These are phyloP conservation scores for Caenorhabditis afra DNA, from an alignment of 2,888 invertebrate genomes.

Conservation along the genomic window DNA sequence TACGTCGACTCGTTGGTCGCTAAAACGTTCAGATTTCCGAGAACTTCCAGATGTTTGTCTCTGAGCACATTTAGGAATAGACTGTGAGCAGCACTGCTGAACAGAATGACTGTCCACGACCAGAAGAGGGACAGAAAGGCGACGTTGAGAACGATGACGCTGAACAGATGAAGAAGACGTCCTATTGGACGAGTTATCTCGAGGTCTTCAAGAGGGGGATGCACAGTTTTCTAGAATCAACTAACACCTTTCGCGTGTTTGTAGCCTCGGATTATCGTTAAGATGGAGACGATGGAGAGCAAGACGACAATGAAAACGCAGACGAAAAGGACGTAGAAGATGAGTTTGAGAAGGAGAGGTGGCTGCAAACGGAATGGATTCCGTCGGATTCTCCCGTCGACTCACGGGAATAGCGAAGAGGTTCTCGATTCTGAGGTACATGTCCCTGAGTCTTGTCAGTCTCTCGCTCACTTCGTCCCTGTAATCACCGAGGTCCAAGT, in stretches of 20 bases:
- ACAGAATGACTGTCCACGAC: constrained; percentile 3
- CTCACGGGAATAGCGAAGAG: constrained; percentile 14
- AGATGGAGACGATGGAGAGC: neutral
- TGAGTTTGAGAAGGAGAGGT: neutral
- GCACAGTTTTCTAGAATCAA: neutral
- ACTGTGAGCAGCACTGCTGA: constrained; percentile 24
- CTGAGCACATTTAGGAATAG: constrained; percentile 22
- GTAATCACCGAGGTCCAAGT: too few species aligned
- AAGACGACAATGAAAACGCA: neutral
- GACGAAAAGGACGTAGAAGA: neutral
- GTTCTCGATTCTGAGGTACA: too few species aligned
- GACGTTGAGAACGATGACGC: neutral
- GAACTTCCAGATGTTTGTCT: constrained; percentile 18
- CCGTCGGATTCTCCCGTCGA: too few species aligned
- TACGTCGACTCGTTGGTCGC: neutral
- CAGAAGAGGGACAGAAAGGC: constrained; percentile 1
- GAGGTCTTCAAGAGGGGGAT: neutral
- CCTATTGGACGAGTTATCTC: neutral
- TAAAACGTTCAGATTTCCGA: constrained; percentile 10
- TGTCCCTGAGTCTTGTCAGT: too few species aligned
- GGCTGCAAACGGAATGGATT: neutral
- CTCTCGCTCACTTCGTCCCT: too few species aligned
- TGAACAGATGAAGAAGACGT: neutral
- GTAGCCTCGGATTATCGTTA: constrained; percentile 2
- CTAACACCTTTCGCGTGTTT: neutral